Conservation (phyloP, 1,140 invertebrate genomes). For the Oedothorax gibbosus region DNA sequence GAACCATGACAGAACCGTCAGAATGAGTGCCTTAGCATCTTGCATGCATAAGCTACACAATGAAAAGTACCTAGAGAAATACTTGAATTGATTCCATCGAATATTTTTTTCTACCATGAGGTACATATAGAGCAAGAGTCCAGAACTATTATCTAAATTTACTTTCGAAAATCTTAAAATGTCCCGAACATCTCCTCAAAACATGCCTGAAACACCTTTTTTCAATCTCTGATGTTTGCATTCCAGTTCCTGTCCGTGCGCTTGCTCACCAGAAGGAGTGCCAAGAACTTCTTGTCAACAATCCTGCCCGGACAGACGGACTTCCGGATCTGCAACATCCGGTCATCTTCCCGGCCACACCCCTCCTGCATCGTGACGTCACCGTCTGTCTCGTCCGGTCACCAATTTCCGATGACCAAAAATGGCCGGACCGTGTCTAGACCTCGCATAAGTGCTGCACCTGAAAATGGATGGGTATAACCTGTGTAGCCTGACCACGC, state of each 20-base stretch:
- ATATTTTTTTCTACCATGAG: too few species aligned
- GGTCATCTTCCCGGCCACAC: conserved; percentile 42
- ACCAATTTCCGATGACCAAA: not conserved
- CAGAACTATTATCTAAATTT: too few species aligned
- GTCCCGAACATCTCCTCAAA: not conserved
- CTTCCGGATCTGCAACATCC: conserved; percentile 53
- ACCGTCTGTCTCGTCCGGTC: conserved; percentile 21
- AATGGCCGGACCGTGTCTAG: not conserved
- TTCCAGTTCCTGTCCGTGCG: conserved; percentile 37
- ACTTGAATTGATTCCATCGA: too few species aligned
- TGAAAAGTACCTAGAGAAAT: too few species aligned
- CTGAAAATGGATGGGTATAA: conserved; percentile 54
- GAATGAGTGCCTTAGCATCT: too few species aligned
- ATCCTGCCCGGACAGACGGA: conserved; percentile 51
- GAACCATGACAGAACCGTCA: too few species aligned
- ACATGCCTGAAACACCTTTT: too few species aligned
- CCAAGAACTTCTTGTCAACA: conserved; percentile 55
- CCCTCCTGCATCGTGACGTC: conserved; percentile 51
- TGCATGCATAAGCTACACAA: too few species aligned
- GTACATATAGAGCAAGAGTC: too few species aligned
- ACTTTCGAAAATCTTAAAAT: too few species aligned
- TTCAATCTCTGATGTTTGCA: not conserved
- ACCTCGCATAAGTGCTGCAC: conserved; percentile 46
- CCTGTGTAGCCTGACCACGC: too few species aligned
- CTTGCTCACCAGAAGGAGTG: conserved; percentile 16